Evolutionary conservation across 2,888 invertebrate genomes (phyloP).

Genomic region (Rotaria sp.): DNA sequence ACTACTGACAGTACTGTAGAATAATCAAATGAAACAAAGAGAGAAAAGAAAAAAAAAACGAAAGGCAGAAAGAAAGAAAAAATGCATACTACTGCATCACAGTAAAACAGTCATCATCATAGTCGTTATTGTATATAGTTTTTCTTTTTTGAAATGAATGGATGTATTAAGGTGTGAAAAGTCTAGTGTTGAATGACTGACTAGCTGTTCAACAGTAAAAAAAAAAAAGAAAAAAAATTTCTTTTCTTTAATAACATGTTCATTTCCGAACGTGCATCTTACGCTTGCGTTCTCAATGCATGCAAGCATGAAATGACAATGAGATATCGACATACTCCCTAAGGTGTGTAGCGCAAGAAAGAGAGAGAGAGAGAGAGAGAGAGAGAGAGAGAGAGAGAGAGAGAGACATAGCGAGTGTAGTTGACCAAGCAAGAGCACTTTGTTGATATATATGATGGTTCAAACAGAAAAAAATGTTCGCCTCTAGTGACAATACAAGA

Average conservation of each 20-base stretch:
- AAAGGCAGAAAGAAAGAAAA: background rate
- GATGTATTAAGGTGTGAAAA: conserved; percentile 30
- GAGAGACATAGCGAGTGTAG: background rate
- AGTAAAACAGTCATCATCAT: background rate
- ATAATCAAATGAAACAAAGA: conserved; percentile 19
- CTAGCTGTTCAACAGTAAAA: background rate
- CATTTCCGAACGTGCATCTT: conserved; percentile 22
- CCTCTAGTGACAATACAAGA: background rate
- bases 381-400: background rate
- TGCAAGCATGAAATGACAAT: background rate
- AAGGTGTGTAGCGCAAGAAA: background rate
- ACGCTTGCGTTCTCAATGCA: background rate
- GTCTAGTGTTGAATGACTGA: background rate
- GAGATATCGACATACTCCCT: background rate
- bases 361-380: background rate
- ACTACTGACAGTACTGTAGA: conserved; percentile 8
- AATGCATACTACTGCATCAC: background rate
- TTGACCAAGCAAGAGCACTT: conserved; percentile 22
- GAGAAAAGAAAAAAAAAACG: background rate
- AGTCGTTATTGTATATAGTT: background rate
- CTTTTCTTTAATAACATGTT: conserved; percentile 25
- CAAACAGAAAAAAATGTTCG: background rate
- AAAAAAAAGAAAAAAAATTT: background rate
- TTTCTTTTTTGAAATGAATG: background rate
- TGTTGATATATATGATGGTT: conserved; percentile 8